These are phyloP conservation scores for Oscheius sp. DNA, from an alignment of 1,140 invertebrate species.

Conservation along the genomic window DNA sequence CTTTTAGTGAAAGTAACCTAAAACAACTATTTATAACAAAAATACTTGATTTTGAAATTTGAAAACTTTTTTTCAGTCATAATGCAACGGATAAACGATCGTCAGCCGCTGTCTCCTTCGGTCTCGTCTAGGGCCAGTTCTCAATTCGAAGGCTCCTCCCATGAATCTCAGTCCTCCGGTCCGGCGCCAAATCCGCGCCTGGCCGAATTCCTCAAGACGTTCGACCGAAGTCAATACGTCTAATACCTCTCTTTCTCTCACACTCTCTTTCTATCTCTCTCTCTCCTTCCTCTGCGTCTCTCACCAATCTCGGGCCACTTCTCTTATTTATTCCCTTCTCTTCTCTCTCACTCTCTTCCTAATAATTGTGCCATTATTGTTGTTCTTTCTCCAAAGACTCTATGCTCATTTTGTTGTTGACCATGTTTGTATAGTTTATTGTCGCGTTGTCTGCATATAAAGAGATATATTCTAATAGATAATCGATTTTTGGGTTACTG, in stretches of 20 bases:
- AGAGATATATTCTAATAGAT: too few species aligned
- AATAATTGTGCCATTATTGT: too few species aligned
- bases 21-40: not conserved
- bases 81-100: not conserved
- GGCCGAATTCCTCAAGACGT: slow-evolving; percentile 22
- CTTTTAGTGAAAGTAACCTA: not conserved
- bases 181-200: not conserved
- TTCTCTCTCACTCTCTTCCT: too few species aligned
- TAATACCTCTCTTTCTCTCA: slow-evolving; percentile 3
- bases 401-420: too few species aligned
- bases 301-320: too few species aligned
- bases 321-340: too few species aligned
- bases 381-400: too few species aligned
- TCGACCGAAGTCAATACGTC: slow-evolving; percentile 27
- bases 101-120: not conserved
- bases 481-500: too few species aligned
- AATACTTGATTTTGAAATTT: not conserved
- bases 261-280: too few species aligned
- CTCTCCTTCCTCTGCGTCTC: too few species aligned
- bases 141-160: not conserved
- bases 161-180: not conserved
- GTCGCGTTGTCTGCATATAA: too few species aligned
- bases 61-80: not conserved
- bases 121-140: not conserved
- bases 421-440: too few species aligned